Percentiles rank a stretch among this genome's conserved stretches.
Conservation (phyloP, 1,140 invertebrate genomes). For the Physella acuta region DNA sequence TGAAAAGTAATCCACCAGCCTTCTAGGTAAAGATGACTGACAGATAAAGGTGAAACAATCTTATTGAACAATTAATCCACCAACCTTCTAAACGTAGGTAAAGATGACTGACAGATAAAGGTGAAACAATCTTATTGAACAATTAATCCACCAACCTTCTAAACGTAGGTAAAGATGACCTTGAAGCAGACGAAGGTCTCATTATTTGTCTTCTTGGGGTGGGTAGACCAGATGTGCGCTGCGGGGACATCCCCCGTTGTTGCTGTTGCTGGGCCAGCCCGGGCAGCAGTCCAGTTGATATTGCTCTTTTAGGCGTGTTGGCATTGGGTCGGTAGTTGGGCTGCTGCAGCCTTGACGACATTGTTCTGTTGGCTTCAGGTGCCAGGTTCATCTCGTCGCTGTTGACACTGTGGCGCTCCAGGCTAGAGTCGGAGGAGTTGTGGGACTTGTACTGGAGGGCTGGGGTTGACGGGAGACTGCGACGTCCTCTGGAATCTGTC, state of each 20-base stretch:
- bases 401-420: slow-evolving; percentile 19
- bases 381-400: slow-evolving; percentile 23
- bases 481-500: slow-evolving; percentile 8
- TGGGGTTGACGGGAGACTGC: background rate
- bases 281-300: background rate
- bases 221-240: slow-evolving; percentile 8
- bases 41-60: too few species aligned
- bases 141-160: background rate
- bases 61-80: too few species aligned
- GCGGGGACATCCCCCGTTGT: slow-evolving; percentile 2
- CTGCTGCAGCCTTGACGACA: slow-evolving; percentile 14
- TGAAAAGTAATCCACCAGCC: too few species aligned
- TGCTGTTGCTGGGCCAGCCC: slow-evolving; percentile 9
- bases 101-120: too few species aligned
- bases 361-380: slow-evolving; percentile 11
- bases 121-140: too few species aligned
- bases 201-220: slow-evolving; percentile 6
- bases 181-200: background rate
- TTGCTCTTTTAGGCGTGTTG: background rate
- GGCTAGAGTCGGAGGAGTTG: slow-evolving; percentile 22
- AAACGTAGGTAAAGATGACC: slow-evolving; percentile 21
- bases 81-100: too few species aligned
- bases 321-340: slow-evolving; percentile 7
- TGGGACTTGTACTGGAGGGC: slow-evolving; percentile 19
- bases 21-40: too few species aligned